A percentile compares a stretch with the other conserved stretches of the same genome.
Conservation (phyloP, 2,888 invertebrate species). For the Molorchus minor region DNA sequence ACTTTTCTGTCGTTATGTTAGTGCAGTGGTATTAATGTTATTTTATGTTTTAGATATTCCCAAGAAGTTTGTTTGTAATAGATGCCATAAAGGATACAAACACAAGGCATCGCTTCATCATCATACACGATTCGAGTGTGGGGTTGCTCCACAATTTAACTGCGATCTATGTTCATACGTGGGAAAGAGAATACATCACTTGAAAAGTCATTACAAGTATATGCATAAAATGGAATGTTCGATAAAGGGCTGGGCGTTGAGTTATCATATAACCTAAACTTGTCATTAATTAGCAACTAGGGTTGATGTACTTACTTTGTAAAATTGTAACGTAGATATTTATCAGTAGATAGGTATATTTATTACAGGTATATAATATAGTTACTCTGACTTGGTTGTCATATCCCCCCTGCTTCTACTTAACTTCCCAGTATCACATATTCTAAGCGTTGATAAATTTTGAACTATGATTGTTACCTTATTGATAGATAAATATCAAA, state of each 20-base stretch:
- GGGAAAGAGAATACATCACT: constrained; percentile 15
- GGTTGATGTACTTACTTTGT: too few species aligned
- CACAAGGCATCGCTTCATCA: constrained; percentile 30
- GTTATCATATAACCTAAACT: too few species aligned
- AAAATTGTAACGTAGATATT: too few species aligned
- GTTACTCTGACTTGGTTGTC: too few species aligned
- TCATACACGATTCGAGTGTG: constrained; percentile 37
- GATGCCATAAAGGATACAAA: constrained; percentile 33
- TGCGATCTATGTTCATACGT: constrained; percentile 33
- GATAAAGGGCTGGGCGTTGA: not conserved
- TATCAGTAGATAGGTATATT: too few species aligned
- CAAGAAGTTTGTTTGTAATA: constrained; percentile 25
- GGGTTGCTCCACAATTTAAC: constrained; percentile 28
- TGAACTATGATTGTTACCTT: too few species aligned
- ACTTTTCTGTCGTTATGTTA: not conserved
- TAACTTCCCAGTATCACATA: too few species aligned
- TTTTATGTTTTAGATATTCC: not conserved
- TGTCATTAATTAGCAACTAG: too few species aligned
- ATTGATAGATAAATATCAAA: too few species aligned
- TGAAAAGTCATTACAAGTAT: constrained; percentile 18
- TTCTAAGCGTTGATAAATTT: too few species aligned
- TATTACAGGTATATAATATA: too few species aligned
- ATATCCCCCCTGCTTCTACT: too few species aligned
- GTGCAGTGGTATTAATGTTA: not conserved
- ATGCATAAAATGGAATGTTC: constrained; percentile 12